Conservation (phyloP, 2,888 invertebrate species). For the Napeogenes sylphis region DNA sequence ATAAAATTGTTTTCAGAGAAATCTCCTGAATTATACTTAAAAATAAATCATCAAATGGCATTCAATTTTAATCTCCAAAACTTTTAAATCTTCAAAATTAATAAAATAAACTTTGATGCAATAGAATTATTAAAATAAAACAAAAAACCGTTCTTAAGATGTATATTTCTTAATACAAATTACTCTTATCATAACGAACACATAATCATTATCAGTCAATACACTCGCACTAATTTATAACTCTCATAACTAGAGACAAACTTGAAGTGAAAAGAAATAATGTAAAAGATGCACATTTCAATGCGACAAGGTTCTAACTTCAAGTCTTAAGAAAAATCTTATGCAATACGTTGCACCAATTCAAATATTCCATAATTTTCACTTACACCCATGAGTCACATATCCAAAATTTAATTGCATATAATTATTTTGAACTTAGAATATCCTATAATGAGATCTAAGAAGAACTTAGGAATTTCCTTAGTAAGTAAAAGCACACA, state of each 20-base stretch:
- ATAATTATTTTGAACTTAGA: background rate
- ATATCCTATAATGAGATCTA: slow-evolving; percentile 4
- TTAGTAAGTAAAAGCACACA: background rate
- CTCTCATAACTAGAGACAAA: background rate
- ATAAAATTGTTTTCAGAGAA: no score
- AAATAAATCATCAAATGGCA: no score
- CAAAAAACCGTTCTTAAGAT: no score
- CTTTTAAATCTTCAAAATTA: no score
- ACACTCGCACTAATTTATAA: background rate
- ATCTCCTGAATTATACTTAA: no score
- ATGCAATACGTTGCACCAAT: background rate
- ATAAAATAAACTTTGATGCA: no score
- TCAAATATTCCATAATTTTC: background rate
- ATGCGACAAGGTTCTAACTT: background rate
- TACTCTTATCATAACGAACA: background rate
- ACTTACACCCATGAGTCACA: no score
- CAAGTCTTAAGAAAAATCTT: background rate
- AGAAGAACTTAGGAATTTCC: slow-evolving; percentile 2
- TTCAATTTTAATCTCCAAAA: no score
- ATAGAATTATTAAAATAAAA: no score
- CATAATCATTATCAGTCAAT: slow-evolving; percentile 4
- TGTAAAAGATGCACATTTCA: background rate
- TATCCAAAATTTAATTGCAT: background rate
- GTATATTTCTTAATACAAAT: slow-evolving; percentile 5
- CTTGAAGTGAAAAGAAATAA: background rate